These are phyloP conservation scores for Thysanoteuthis rhombus DNA, from an alignment of 2,888 invertebrate species.

Conservation along the genomic window DNA sequence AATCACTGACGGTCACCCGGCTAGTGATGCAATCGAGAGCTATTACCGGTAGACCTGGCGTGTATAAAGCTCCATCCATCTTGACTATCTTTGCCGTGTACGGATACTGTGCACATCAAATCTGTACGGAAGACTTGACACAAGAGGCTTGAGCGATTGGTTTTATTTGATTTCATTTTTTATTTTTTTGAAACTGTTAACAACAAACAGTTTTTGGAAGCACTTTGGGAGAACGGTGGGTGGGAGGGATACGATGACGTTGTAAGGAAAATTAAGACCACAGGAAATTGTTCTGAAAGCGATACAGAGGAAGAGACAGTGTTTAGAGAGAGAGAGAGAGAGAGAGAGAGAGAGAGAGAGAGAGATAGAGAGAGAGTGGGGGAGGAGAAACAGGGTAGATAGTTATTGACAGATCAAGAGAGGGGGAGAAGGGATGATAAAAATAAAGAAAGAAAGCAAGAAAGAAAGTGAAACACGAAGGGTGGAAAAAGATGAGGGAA, in stretches of 20 bases:
- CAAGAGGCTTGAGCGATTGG: background rate
- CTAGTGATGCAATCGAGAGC: background rate
- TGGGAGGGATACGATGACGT: background rate
- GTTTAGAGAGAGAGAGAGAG: too few species aligned
- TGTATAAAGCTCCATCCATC: background rate
- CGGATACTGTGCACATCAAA: background rate
- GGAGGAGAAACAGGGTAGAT: background rate
- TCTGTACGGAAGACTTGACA: constrained; percentile 12
- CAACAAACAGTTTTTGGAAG: background rate
- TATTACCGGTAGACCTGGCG: background rate
- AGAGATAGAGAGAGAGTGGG: background rate
- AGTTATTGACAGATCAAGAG: background rate
- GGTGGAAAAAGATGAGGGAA: too few species aligned
- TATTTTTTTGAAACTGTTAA: background rate
- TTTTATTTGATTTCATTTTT: too few species aligned
- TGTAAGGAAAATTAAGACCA: background rate
- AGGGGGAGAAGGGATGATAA: background rate
- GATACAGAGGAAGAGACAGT: background rate
- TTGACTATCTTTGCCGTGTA: background rate
- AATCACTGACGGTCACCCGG: background rate
- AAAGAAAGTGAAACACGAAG: background rate
- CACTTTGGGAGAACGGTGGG: background rate
- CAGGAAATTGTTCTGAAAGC: background rate
- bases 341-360: background rate
- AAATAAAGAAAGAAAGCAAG: background rate